Percentiles rank a stretch among this genome's conserved stretches.
Conservation (phyloP, 2,797 vertebrate genomes). For the Pelodytes ibericus region DNA sequence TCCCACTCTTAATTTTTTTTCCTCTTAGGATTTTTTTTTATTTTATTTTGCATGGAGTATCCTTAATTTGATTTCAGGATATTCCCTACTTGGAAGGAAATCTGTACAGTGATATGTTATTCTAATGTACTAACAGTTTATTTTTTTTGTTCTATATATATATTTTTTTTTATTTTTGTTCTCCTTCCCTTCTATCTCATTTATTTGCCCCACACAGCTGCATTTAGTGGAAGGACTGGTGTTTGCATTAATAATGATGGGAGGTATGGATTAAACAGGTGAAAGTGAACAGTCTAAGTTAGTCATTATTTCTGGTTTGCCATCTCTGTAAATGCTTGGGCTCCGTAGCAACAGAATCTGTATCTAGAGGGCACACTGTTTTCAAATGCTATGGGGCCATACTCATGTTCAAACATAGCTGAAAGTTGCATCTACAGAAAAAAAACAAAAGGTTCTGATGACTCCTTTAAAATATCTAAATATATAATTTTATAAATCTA, state of each 20-base stretch:
- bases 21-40: neutral
- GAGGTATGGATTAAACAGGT: conserved; percentile 28
- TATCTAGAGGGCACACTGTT: neutral
- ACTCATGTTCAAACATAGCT: neutral
- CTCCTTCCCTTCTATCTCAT: neutral
- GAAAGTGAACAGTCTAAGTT: neutral
- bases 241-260: conserved; percentile 4
- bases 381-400: neutral
- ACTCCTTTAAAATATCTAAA: conserved; percentile 29
- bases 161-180: neutral
- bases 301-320: neutral
- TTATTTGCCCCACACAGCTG: neutral
- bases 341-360: neutral
- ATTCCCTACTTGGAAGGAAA: conserved; percentile 33
- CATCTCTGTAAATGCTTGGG: neutral
- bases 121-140: conserved; percentile 36
- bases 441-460: neutral
- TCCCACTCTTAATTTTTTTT: conserved; percentile 45
- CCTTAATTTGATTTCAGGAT: neutral
- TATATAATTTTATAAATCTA: conserved; percentile 41
- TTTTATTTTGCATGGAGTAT: conserved; percentile 26
- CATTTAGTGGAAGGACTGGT: neutral
- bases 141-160: neutral
- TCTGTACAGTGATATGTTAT: conserved; percentile 42
- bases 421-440: neutral